Conservation (phyloP, 2,797 vertebrate species). For the Pantherophis vulpinus region DNA sequence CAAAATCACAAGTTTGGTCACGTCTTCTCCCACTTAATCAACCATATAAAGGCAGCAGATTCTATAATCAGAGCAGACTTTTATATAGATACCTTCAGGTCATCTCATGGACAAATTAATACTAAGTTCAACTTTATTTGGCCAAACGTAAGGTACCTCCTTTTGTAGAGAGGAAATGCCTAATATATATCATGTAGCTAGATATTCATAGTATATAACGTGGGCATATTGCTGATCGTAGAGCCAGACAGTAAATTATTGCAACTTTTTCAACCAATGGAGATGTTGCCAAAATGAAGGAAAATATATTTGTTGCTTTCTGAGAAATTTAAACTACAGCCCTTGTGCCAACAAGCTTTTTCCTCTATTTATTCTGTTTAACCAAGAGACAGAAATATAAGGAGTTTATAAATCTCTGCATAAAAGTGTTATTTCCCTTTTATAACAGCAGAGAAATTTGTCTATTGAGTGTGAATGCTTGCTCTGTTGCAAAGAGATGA, state of each 20-base stretch:
- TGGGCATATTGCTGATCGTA: no score
- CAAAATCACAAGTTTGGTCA: background rate
- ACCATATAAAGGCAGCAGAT: background rate
- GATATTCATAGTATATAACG: no score
- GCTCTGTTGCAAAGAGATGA: background rate
- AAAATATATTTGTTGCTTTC: background rate
- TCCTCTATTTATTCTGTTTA: background rate
- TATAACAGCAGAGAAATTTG: background rate
- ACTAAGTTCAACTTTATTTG: background rate
- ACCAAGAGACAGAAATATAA: background rate
- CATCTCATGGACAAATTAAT: background rate
- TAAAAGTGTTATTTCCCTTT: background rate
- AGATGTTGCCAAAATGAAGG: background rate
- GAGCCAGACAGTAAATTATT: background rate
- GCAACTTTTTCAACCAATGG: background rate
- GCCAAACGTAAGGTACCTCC: background rate
- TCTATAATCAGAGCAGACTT: background rate
- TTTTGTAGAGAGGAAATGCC: background rate
- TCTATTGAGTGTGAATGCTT: background rate
- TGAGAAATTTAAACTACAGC: background rate
- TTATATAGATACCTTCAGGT: background rate
- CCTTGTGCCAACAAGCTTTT: background rate
- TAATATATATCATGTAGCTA: background rate
- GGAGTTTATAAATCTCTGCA: background rate
- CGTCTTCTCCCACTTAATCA: background rate